Evolutionary conservation across 2,888 invertebrate species (phyloP), one percentile per base, ranked within the genome.

Genomic region (Boloria euphrosyne): DNA sequence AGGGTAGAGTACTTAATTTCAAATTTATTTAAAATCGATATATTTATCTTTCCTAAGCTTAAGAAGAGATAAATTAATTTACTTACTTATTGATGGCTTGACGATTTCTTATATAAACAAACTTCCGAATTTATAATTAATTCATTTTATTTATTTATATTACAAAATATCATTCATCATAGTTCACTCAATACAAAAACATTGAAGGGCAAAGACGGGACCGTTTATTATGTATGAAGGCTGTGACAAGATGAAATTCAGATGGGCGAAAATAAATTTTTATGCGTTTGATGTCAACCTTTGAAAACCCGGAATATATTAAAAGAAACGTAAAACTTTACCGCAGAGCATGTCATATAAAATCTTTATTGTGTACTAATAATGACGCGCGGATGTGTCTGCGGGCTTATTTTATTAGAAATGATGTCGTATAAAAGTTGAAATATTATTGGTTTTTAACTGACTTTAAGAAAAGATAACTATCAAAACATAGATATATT

Each of bases 231-330:
- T 89, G 85, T 85, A 89, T 88, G 88, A 85, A 76, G 71, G 46
- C 76, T 69, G 79, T 78, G 81, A 80, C 83, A 78, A 76, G 78
- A 85, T 87, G 86, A 87, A 89, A 89, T 88, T 89, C 87, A 87
- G 87, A 89, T 87, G 87, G 84, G 81, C 69, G 62, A 75, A 83
- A 84, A 84, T 86, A 86, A 76, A 76, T 84, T 86, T 89, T 89
- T 84, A 88, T 81, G 76, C 80, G 76, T 85, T 86, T 85, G 80
- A 84, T 84, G 85, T 82, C 74, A 81, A 80, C 82, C 84, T 81
- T 75, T 73, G 64, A 73, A 75, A 71, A 72, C 70, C 70, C 68
- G 66, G 72, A 72, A 72, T 73, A 72, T 70, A 69, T 74, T 73
- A 73, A 66, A 70, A 70, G 66, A 66, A 54, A 73, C 68, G 71